Evolutionary conservation across 1,140 invertebrate genomes (phyloP), one percentile per base, ranked within the genome.

Genomic region (Drosophila varians): DNA sequence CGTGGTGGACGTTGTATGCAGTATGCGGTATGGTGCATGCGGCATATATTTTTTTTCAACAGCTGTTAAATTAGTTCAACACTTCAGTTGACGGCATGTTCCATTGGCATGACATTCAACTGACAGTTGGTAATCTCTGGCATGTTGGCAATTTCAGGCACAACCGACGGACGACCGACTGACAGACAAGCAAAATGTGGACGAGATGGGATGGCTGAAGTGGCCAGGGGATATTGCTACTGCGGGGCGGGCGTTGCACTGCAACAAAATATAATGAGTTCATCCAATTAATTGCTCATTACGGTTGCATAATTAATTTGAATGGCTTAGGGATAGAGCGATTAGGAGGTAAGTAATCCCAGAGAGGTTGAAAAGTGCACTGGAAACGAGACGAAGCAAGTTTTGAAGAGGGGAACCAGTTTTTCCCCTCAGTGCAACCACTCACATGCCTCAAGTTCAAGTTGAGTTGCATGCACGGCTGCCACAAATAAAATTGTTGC

Each of bases 51-150:
- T 90, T 90, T 77, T 90, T 90, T 90, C 89, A 90, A 90, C 89
- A 90, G 88, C 88, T 90, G 89, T 87, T 90, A 90, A 90, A 90
- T 90, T 90, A 90, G 89, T 86, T 90, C 89, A 90, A 90, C 89
- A 90, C 89, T 90, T 90, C 80, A 89, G 89, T 83, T 90, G 89
- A 90, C 88, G 89, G 89, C 84, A 89, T 90, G 88, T 90, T 90
- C 89, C 83, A 82, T 77, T 74, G 80, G 89, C 88, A 89, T 90
- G 88, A 90, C 88, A 90, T 89, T 90, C 88, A 80, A 90, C 88
- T 90, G 88, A 90, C 88, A 90, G 88, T 90, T 90, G 88, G 88
- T 89, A 90, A 90, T 90, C 88, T 90, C 88, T 90, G 88, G 88
- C 84, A 90, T 90, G 88, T 90, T 90, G 88, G 88, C 83, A 90